Evolutionary conservation across 2,888 invertebrate species (phyloP), one percentile per base, ranked within the genome.

Genomic region (Dolichopus griseipennis): DNA sequence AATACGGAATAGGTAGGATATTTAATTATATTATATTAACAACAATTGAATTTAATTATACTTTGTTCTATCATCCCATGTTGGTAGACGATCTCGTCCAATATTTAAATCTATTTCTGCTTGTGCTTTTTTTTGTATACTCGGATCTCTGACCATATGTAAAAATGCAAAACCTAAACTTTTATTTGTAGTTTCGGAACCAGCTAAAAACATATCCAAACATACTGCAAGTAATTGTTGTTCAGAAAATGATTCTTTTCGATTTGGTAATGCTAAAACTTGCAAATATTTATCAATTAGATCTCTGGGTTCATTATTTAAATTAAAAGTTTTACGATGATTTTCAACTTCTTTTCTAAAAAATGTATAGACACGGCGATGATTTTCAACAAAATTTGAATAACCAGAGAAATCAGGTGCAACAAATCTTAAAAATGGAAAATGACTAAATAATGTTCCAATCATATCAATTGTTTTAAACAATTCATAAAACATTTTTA

Each of bases 161-260:
- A 91, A 83, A 73, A 93, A 90, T 69, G 88, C 86, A 75, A 92
- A 92, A 37, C 89, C 88, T 75, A 93, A 82, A 43, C 89, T 87
- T 77, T 93, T 92, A 67, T 87, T 89, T 0, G 93, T 92, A 0
- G 93, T 93, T 81, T 93, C 93, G 0, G 92, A 90, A 0, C 93
- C 93, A 27, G 93, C 93, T 84, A 93, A 87, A 74, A 93, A 93
- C 85, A 93, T 86, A 74, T 93, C 93, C 84, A 93, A 83, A 74
- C 92, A 92, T 74, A 90, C 87, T 0, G 92, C 91, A 68, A 93
- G 78, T 67, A 93, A 79, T 74, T 93, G 93, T 10, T 86, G 85
- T 77, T 93, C 92, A 72, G 86, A 83, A 76, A 89, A 87, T 3
- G 84, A 85, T 0, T 82, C 78, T 4, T 83, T 80, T 67, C 85